These are phyloP conservation scores for Anaspis maculata DNA, from an alignment of 2,888 invertebrate species.

Conservation along the genomic window DNA sequence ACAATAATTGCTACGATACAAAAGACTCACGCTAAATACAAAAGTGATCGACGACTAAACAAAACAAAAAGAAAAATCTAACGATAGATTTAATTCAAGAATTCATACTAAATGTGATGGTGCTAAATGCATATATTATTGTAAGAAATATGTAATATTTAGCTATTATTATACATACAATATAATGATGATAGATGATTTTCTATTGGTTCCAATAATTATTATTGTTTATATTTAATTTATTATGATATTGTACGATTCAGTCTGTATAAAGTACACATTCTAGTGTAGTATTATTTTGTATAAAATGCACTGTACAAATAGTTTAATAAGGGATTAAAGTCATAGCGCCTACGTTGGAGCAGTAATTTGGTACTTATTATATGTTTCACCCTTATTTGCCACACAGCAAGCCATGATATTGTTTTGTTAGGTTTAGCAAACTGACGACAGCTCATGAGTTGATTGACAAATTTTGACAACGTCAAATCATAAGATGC, in stretches of 20 bases:
- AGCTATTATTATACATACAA: no score
- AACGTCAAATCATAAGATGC: no score
- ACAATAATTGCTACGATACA: no score
- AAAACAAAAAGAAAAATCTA: constrained; percentile 8
- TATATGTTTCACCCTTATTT: no score
- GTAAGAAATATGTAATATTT: neutral
- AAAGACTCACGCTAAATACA: no score
- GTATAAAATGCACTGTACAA: constrained; percentile 37
- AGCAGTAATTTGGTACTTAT: no score
- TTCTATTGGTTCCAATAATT: neutral
- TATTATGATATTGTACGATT: neutral
- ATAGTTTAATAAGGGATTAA: constrained; percentile 21
- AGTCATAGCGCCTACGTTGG: constrained; percentile 6
- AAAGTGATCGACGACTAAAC: no score
- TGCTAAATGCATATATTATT: constrained; percentile 32
- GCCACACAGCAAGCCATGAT: no score
- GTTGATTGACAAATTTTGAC: no score
- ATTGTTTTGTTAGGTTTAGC: no score
- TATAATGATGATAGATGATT: neutral
- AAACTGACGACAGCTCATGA: no score
- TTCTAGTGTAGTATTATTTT: constrained; percentile 27
- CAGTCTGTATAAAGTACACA: constrained; percentile 3
- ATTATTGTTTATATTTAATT: constrained; percentile 1
- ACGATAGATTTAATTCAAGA: constrained; percentile 11
- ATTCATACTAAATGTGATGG: constrained; percentile 37